Evolutionary conservation across 1,140 invertebrate species (phyloP), one percentile per base, ranked within the genome.

Genomic region (Calephelis virginiensis): DNA sequence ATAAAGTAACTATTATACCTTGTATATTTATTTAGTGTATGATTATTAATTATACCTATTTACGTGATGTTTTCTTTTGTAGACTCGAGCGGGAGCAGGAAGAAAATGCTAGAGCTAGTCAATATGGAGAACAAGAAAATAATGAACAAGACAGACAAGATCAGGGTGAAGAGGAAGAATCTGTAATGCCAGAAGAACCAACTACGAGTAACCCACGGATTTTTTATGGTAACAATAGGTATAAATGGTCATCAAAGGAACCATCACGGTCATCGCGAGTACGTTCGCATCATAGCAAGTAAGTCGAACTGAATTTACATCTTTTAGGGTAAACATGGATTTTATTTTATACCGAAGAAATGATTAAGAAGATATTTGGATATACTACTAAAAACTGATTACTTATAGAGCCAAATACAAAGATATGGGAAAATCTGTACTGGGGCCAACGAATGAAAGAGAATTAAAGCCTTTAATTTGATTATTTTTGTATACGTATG

Each of bases 401-500:
- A 49, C 6, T 13, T 49, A 49, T 37, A 49, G 63, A 64, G 11
- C 17, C 11, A 64, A 64, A 11, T 64, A 38, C 48, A 48, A 64
- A n/a, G n/a, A n/a, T n/a, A n/a, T n/a, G n/a, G n/a, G n/a, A n/a
- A n/a, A n/a, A n/a, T n/a, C n/a, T n/a, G 28, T n/a, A 64, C 38
- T 61, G 60, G 38, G 37, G 14, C 37, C 60, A 13, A 61, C 60
- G 56, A 53, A 53, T 53, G 50, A 17, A 9, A 28, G 14, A 17
- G 8, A 53, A 53, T 28, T 10, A 9, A 28, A 53, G 14, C 13
- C 14, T 53, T 53, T 74, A 10, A 40, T 74, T 8, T 68, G 69
- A n/a, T 28, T 74, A 17, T 53, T 77, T 38, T 67, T 49, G 14
- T 77, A 77, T 63, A 47, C 65, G 10, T 63, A 69, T n/a, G 73